A percentile compares a stretch with the other conserved stretches of the same genome.
Evolutionary conservation across 1,140 invertebrate species (phyloP).

Genomic region (Caligus rogercresseyi): DNA sequence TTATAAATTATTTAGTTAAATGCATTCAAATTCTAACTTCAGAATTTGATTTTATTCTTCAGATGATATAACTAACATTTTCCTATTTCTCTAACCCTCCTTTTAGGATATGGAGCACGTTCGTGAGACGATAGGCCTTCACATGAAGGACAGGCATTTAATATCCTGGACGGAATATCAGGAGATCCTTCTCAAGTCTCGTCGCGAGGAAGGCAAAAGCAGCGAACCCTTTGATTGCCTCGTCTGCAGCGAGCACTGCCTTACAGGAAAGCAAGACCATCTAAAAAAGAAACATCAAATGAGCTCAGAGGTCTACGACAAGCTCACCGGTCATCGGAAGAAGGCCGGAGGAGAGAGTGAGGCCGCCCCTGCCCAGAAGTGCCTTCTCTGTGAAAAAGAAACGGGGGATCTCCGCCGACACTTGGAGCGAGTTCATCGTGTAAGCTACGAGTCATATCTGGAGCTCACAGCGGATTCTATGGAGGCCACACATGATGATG

Average conservation of each 20-base stretch:
- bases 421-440: slow-evolving; percentile 4
- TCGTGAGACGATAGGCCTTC: slow-evolving; percentile 13
- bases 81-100: too few relatives aligned
- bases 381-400: slow-evolving; percentile 14
- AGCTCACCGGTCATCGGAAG: slow-evolving; percentile 12
- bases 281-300: slow-evolving; percentile 19
- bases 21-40: too few relatives aligned
- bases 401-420: slow-evolving; percentile 10
- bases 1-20: too few relatives aligned
- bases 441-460: background rate
- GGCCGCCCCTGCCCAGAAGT: background rate
- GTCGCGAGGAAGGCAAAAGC: background rate
- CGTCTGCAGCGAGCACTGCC: slow-evolving; percentile 8
- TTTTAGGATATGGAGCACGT: slow-evolving; percentile 15
- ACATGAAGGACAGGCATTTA: slow-evolving; percentile 19
- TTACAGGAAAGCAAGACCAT: slow-evolving; percentile 17
- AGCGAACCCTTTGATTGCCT: slow-evolving; percentile 16
- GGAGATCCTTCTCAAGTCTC: slow-evolving; percentile 9
- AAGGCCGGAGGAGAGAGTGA: slow-evolving; percentile 3
- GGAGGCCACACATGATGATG: background rate
- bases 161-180: slow-evolving; percentile 20
- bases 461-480: background rate
- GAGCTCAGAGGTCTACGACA: slow-evolving; percentile 10
- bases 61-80: too few relatives aligned
- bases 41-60: too few relatives aligned